Percentiles rank a stretch among this genome's conserved stretches.
Evolutionary conservation across 2,113 vertebrate species (phyloP).

Genomic region (Malurus cyaneus): DNA sequence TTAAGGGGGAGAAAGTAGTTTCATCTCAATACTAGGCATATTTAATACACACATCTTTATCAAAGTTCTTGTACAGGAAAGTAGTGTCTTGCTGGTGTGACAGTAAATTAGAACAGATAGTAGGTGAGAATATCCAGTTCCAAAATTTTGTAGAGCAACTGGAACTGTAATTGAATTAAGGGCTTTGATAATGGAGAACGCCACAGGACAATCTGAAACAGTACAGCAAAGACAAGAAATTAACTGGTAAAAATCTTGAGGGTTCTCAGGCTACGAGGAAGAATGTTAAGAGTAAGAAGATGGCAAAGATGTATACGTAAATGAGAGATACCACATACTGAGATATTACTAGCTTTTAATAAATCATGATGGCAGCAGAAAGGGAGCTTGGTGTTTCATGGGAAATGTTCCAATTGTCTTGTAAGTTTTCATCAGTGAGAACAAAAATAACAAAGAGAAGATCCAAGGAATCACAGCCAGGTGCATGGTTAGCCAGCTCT

Average conservation of each 20-base stretch:
- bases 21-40: neutral
- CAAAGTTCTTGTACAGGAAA: neutral
- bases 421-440: neutral
- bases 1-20: neutral
- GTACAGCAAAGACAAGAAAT: neutral
- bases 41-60: neutral
- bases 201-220: neutral
- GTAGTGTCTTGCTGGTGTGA: neutral
- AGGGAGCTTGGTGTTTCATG: neutral
- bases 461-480: neutral
- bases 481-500: neutral
- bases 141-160: neutral
- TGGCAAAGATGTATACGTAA: neutral
- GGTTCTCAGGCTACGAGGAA: neutral
- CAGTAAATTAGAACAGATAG: neutral
- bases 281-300: neutral
- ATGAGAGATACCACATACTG: neutral
- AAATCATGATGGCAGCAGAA: neutral
- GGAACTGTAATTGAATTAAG: neutral
- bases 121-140: neutral
- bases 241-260: neutral
- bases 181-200: neutral
- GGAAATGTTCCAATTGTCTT: neutral
- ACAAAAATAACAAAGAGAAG: neutral
- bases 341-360: neutral